phyloP scores from a whole-genome alignment of 1,140 invertebrate species.

The Euschistus heros region DNA sequence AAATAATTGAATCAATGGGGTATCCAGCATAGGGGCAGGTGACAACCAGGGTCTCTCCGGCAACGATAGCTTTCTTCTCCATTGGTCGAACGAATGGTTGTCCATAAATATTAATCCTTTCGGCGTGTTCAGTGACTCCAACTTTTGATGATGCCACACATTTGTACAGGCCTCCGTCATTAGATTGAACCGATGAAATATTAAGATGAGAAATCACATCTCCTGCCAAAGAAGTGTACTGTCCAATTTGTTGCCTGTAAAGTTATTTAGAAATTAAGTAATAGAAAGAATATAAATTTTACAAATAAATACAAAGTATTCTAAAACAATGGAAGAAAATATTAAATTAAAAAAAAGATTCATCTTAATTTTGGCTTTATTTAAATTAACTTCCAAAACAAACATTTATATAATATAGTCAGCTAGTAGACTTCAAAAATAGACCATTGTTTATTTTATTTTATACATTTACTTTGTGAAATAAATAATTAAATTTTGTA shows the following conservation, averaged over 20 bases:
- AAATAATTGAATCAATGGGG: conserved; percentile 84
- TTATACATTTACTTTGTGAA: too few relatives aligned
- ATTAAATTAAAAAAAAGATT: too few relatives aligned
- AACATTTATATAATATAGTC: too few relatives aligned
- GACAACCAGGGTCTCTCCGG: conserved; percentile 76
- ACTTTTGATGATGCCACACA: conserved; percentile 88
- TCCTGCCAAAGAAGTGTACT: conserved; percentile 76
- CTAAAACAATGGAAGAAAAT: too few relatives aligned
- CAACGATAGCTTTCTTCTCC: conserved; percentile 90
- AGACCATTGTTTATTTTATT: too few relatives aligned
- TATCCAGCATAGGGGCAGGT: conserved; percentile 90
- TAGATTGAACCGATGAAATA: conserved; percentile 81
- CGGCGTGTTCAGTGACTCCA: conserved; percentile 73
- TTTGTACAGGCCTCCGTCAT: conserved; percentile 86
- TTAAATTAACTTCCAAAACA: too few relatives aligned
- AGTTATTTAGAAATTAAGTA: background rate
- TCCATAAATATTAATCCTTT: conserved; percentile 85
- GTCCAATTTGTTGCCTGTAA: conserved; percentile 61
- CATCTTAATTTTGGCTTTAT: too few relatives aligned
- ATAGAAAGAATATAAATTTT: background rate
- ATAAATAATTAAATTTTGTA: too few relatives aligned
- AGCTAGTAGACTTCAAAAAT: too few relatives aligned
- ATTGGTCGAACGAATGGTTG: conserved; percentile 78
- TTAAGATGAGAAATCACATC: conserved; percentile 91
- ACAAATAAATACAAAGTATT: background rate